Evolutionary conservation across 2,888 invertebrate species (phyloP).

Genomic region (Cacoxenus indagator): DNA sequence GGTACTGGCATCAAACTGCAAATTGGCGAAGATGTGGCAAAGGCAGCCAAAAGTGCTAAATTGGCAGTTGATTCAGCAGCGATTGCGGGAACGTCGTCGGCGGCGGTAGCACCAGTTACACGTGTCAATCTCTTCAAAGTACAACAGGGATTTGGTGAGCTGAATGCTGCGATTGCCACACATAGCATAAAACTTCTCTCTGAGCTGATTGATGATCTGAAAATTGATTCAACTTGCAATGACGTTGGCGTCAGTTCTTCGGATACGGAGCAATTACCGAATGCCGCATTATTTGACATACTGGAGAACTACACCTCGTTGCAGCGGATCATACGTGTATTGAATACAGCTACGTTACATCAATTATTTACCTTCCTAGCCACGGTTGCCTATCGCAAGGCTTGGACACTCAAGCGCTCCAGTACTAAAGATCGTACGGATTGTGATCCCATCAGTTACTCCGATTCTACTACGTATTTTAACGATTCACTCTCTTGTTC

Average conservation of each 20-base stretch:
- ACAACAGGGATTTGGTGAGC: slow-evolving; percentile 87
- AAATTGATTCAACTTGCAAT: slow-evolving; percentile 67
- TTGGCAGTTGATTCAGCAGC: slow-evolving; percentile 73
- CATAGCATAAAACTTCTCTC: slow-evolving; percentile 81
- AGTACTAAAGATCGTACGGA: slow-evolving; percentile 83
- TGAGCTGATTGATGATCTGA: slow-evolving; percentile 69
- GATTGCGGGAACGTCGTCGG: slow-evolving; percentile 71
- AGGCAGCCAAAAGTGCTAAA: slow-evolving; percentile 57
- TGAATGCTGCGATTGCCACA: slow-evolving; percentile 90
- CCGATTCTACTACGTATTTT: slow-evolving; percentile 96
- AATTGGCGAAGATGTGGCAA: slow-evolving; percentile 68
- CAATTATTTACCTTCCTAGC: slow-evolving; percentile 88
- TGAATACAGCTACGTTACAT: slow-evolving; percentile 72
- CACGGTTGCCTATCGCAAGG: slow-evolving; percentile 91
- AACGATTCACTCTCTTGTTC: slow-evolving; percentile 94
- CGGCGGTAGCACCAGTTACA: slow-evolving; percentile 70
- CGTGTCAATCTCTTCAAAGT: slow-evolving; percentile 81
- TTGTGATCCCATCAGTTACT: slow-evolving; percentile 86
- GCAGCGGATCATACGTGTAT: slow-evolving; percentile 72
- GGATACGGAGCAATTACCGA: slow-evolving; percentile 47
- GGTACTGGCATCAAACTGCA: slow-evolving; percentile 74
- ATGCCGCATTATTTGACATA: slow-evolving; percentile 70
- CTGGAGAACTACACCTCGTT: slow-evolving; percentile 70
- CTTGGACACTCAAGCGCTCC: slow-evolving; percentile 84
- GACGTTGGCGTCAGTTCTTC: slow-evolving; percentile 42